Conservation (phyloP, 2,113 vertebrate species). For the Rutilus rutilus region DNA sequence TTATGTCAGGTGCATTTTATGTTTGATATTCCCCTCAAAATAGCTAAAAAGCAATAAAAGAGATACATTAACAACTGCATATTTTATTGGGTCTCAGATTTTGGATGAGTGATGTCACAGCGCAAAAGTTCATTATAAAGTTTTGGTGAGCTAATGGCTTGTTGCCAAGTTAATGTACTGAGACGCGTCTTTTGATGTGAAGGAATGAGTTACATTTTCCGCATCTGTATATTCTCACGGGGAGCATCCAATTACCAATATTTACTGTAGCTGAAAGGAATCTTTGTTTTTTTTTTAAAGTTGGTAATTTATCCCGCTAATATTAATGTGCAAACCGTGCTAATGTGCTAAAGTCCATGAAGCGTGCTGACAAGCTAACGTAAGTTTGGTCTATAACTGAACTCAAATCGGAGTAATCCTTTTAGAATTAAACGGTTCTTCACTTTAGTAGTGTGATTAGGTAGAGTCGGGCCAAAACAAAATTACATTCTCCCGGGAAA, state of each 20-base stretch:
- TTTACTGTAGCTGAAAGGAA: conserved; percentile 12
- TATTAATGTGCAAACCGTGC: neutral
- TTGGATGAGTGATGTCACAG: conserved; percentile 62
- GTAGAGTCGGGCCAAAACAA: neutral
- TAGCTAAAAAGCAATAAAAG: neutral
- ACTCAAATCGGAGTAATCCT: conserved; percentile 8
- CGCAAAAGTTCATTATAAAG: conserved; percentile 65
- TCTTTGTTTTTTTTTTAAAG: neutral
- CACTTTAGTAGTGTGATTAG: neutral
- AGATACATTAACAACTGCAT: neutral
- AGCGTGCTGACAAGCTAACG: neutral
- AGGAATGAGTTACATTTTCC: conserved; percentile 24
- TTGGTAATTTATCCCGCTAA: neutral
- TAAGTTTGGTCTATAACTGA: conserved; percentile 10
- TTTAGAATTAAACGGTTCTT: conserved; percentile 34
- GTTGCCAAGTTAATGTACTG: conserved; percentile 62
- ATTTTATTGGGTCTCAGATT: conserved; percentile 52
- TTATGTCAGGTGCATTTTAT: neutral
- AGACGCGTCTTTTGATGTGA: conserved; percentile 16
- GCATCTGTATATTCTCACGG: neutral
- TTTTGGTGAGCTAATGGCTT: conserved; percentile 59
- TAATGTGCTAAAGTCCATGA: neutral
- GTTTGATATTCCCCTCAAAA: neutral
- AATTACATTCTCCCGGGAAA: neutral
- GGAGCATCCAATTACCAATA: neutral